A percentile compares a stretch with the other conserved stretches of the same genome.
phyloP scores from a whole-genome alignment of 2,113 vertebrate genomes.

The Cheirogaleus medius region DNA sequence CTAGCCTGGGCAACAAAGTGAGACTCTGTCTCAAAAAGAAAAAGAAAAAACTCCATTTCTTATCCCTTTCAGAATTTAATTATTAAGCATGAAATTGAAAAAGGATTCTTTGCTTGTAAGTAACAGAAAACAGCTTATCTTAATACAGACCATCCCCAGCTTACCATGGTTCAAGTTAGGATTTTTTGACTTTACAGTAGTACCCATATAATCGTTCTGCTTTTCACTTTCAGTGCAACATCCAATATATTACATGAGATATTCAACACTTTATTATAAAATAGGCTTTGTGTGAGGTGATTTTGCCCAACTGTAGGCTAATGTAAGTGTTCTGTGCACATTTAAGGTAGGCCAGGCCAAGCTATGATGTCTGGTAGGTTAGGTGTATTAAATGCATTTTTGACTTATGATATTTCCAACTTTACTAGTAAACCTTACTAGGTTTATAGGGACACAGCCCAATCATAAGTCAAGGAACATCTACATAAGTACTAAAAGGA shows the following conservation, averaged over 20 bases:
- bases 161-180: background rate
- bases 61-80: background rate
- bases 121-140: background rate
- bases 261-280: background rate
- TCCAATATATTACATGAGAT: background rate
- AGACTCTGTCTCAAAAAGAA: no score
- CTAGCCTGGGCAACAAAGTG: no score
- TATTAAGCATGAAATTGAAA: background rate
- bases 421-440: no score
- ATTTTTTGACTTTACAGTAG: background rate
- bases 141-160: background rate
- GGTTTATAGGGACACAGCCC: background rate
- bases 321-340: background rate
- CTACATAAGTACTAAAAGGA: background rate
- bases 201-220: background rate
- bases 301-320: background rate
- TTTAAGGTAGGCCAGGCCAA: background rate
- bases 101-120: background rate
- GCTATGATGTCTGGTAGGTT: background rate
- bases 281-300: background rate
- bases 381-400: background rate
- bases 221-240: background rate
- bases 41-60: background rate
- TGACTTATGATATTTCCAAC: background rate
- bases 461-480: background rate